Percentiles rank a stretch among this genome's conserved stretches.
phyloP scores from a whole-genome alignment of 2,797 vertebrate genomes.

The Eupleurogrammus muticus region DNA sequence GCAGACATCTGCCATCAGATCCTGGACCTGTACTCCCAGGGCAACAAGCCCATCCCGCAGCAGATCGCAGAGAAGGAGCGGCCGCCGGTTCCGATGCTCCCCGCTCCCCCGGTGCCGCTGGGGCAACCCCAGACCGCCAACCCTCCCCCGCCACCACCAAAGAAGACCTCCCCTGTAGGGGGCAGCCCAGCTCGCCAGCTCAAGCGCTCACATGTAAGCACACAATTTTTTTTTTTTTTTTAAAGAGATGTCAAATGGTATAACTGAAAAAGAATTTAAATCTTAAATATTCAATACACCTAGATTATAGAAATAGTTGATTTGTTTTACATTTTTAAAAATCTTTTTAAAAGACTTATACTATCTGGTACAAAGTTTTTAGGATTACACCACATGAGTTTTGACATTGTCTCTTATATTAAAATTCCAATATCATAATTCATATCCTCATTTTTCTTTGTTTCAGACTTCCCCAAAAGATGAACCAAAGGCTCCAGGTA shows the following conservation, averaged over 20 bases:
- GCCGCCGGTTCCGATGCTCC: constrained; percentile 54
- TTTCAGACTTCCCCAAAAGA: constrained; percentile 94
- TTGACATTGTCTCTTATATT: no score
- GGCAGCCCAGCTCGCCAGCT: constrained; percentile 92
- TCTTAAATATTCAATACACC: no score
- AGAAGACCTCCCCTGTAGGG: constrained; percentile 93
- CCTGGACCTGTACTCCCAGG: constrained; percentile 97
- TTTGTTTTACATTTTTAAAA: no score
- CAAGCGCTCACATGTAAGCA: constrained; percentile 92
- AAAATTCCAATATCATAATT: no score
- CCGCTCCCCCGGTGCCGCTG: constrained; percentile 69
- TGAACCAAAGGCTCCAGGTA: constrained; percentile 92
- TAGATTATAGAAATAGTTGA: no score
- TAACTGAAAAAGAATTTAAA: no score
- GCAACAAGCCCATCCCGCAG: constrained; percentile 97
- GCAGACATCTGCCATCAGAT: constrained; percentile 99
- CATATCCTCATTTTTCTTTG: background rate
- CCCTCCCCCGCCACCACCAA: constrained; percentile 85
- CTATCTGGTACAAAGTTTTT: no score
- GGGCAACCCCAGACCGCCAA: constrained; percentile 61
- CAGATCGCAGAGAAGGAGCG: constrained; percentile 89
- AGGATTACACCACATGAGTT: no score
- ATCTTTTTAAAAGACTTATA: no score
- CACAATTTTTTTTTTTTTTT: no score
- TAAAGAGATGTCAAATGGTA: no score